A percentile compares a stretch with the other conserved stretches of the same genome.
Evolutionary conservation across 2,888 invertebrate genomes (phyloP).

Genomic region (Rhamnusium bicolor): DNA sequence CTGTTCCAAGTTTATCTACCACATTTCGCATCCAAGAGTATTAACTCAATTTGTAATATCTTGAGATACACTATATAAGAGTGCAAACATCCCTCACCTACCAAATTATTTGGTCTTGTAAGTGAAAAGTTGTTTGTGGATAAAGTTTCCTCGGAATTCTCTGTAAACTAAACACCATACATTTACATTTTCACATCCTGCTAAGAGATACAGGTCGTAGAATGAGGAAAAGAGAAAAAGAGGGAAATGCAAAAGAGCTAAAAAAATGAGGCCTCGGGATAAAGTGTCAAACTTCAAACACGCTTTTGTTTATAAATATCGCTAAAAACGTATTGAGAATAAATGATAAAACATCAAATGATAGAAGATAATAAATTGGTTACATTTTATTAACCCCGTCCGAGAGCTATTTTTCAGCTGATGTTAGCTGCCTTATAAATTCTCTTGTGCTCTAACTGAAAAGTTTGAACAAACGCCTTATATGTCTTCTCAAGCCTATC

Average conservation of each 20-base stretch:
- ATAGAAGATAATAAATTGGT: too few relatives aligned
- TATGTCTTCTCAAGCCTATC: too few relatives aligned
- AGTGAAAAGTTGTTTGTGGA: neutral
- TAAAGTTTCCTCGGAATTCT: neutral
- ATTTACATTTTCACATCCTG: neutral
- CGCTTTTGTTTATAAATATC: neutral
- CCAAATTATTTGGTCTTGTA: neutral
- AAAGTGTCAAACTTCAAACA: neutral
- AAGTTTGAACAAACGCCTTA: too few relatives aligned
- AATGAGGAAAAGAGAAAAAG: neutral
- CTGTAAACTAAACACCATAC: neutral
- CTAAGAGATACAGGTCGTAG: neutral
- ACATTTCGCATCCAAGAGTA: neutral
- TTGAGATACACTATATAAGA: neutral
- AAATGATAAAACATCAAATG: too few relatives aligned
- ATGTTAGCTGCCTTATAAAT: too few relatives aligned
- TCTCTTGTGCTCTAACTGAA: too few relatives aligned
- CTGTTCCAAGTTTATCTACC: neutral
- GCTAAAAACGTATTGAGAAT: too few relatives aligned
- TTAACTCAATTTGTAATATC: neutral
- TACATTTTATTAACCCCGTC: too few relatives aligned
- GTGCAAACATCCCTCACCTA: neutral
- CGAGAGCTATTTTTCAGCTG: too few relatives aligned
- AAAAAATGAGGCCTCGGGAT: neutral
- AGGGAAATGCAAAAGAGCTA: neutral